Conservation (phyloP, 2,797 vertebrate species). For the Pseudocheirus occidentalis region DNA sequence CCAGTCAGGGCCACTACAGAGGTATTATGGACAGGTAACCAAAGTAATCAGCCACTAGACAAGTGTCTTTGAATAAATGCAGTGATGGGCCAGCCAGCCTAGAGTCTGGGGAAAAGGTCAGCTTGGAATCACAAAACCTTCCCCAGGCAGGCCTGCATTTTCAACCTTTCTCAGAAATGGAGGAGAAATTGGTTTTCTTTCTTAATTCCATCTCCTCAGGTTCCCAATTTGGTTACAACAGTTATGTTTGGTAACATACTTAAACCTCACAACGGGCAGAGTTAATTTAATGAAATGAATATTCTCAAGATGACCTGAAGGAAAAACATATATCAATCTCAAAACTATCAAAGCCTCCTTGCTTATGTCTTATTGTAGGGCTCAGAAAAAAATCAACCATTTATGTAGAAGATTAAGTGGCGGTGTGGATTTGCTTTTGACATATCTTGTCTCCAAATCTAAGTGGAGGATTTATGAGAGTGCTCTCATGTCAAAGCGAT, state of each 20-base stretch:
- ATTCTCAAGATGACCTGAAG: constrained; percentile 83
- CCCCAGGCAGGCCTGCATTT: constrained; percentile 28
- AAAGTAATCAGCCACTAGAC: constrained; percentile 53
- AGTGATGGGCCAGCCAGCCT: not conserved
- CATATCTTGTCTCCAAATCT: constrained; percentile 89
- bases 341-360: constrained; percentile 85
- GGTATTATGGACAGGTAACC: constrained; percentile 43
- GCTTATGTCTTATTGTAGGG: constrained; percentile 88
- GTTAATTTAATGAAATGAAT: constrained; percentile 87
- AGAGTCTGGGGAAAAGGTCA: constrained; percentile 24
- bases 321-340: constrained; percentile 84
- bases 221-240: constrained; percentile 78
- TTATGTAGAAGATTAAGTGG: constrained; percentile 90
- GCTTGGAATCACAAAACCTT: constrained; percentile 48
- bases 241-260: constrained; percentile 80
- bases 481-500: constrained; percentile 87
- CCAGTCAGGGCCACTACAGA: not conserved
- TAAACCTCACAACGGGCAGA: constrained; percentile 82
- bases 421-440: constrained; percentile 87
- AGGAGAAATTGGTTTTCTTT: constrained; percentile 80
- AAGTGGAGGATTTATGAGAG: constrained; percentile 88
- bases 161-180: constrained; percentile 71
- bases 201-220: constrained; percentile 81
- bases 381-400: constrained; percentile 89
- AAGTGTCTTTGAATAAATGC: not conserved